Evolutionary conservation across 2,888 invertebrate species (phyloP), one percentile per base, ranked within the genome.

Genomic region (Brenthis daphne): DNA sequence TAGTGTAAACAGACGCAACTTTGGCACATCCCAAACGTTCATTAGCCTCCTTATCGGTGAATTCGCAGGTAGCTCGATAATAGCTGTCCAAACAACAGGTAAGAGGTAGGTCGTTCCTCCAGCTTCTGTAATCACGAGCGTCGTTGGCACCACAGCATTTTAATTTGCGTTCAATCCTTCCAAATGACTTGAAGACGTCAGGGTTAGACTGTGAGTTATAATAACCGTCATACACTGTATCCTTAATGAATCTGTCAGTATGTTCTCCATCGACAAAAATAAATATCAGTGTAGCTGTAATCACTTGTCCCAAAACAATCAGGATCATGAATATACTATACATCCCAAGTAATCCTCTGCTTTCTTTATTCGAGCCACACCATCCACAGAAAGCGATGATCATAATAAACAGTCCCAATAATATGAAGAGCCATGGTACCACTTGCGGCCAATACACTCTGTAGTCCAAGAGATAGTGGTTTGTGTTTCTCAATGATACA

Each of bases 381-480:
- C 87, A 92, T 0, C 92, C 92, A 60, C 92, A 92, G 78, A 90
- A 88, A 0, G 92, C 82, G 48, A 92, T 85, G 71, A 88, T 81
- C 85, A 92, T 86, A 48, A 92, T 84, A 73, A 85, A 86, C 56
- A 92, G 69, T 43, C 91, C 92, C 6, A 90, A 80, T 0, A 92
- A 64, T 60, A 92, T 92, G 78, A 92, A 92, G 74, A 92, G 84
- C 92, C 92, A 92, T 86, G 92, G 92, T 64, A 90, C 91, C 2
- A 89, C 89, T 71, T 92, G 92, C 2, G 92, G 92, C 92, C 92
- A 92, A 79, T 92, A 92, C 57, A 92, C 80, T 63, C 92, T 79
- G 76, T 92, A 92, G 84, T 92, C 92, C 80, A 92, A 68, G 51
- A 92, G 70, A 63, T 92, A 92, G 69, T 92, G 92, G 83, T 92